Percentiles rank a stretch among this genome's conserved stretches.
Conservation (phyloP, 1,140 invertebrate genomes). For the Bombus picipes region DNA sequence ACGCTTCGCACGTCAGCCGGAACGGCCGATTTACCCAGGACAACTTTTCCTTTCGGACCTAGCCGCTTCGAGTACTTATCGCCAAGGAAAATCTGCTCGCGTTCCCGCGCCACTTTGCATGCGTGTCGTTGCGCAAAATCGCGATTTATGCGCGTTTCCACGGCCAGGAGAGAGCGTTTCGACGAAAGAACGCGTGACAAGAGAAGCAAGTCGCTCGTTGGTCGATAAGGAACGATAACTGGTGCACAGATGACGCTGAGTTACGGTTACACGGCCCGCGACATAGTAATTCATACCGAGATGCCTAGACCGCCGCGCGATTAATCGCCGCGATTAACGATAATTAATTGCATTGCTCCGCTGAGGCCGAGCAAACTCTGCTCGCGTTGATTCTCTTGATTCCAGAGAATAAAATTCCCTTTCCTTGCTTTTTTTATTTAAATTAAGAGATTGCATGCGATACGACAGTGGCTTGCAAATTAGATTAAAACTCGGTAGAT, state of each 20-base stretch:
- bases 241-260: constrained; percentile 57
- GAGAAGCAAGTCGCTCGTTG: constrained; percentile 14
- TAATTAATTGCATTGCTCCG: constrained; percentile 75
- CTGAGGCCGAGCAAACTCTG: constrained; percentile 52
- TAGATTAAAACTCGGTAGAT: background rate
- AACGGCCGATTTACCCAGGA: constrained; percentile 52
- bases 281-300: constrained; percentile 64
- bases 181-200: constrained; percentile 40
- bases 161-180: background rate
- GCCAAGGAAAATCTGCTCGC: constrained; percentile 26
- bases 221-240: constrained; percentile 66
- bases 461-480: background rate
- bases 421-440: background rate
- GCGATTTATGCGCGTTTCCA: constrained; percentile 21
- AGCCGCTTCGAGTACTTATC: background rate
- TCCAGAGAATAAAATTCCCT: background rate
- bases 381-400: constrained; percentile 44
- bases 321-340: constrained; percentile 78
- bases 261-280: constrained; percentile 50
- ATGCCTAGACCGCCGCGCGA: constrained; percentile 55
- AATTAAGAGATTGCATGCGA: background rate
- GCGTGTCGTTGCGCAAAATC: constrained; percentile 13
- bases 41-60: constrained; percentile 45
- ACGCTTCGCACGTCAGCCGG: constrained; percentile 40
- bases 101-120: constrained; percentile 10